Evolutionary conservation across 2,888 invertebrate genomes (phyloP).

Genomic region (Cheilosia soror): DNA sequence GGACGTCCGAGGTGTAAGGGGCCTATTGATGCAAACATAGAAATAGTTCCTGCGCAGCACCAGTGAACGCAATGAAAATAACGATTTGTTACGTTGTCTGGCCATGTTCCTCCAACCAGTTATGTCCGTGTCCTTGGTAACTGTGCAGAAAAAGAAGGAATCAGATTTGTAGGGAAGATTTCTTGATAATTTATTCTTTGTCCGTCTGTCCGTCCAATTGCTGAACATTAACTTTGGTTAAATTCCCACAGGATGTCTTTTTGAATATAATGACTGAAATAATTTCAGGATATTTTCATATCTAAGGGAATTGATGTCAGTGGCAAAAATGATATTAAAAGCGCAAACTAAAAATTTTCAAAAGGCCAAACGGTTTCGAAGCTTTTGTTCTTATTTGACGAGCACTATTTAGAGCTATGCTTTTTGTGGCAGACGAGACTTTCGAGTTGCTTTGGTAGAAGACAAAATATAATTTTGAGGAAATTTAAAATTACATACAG

Average conservation of each 20-base stretch:
- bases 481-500: too few species aligned
- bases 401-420: too few species aligned
- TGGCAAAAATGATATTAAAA: neutral
- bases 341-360: neutral
- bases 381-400: conserved; percentile 11
- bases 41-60: conserved; percentile 44
- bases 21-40: conserved; percentile 57
- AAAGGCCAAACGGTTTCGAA: neutral
- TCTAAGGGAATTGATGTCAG: conserved; percentile 27
- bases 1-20: conserved; percentile 4
- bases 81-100: conserved; percentile 56
- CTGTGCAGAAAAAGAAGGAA: conserved; percentile 12
- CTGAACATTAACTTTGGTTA: conserved; percentile 28
- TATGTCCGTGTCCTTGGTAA: conserved; percentile 17
- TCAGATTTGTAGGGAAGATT: conserved; percentile 50
- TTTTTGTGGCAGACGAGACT: too few species aligned
- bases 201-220: conserved; percentile 22
- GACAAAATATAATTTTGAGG: too few species aligned
- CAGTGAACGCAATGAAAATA: conserved; percentile 45
- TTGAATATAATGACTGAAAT: conserved; percentile 36
- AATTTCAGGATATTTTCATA: conserved; percentile 45
- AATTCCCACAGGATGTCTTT: conserved; percentile 24
- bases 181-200: conserved; percentile 61
- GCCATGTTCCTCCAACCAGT: conserved; percentile 40
- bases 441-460: too few species aligned